Percentiles rank a stretch among this genome's conserved stretches.
phyloP scores from a whole-genome alignment of 1,140 invertebrate species.

The Aleiodes sp. region DNA sequence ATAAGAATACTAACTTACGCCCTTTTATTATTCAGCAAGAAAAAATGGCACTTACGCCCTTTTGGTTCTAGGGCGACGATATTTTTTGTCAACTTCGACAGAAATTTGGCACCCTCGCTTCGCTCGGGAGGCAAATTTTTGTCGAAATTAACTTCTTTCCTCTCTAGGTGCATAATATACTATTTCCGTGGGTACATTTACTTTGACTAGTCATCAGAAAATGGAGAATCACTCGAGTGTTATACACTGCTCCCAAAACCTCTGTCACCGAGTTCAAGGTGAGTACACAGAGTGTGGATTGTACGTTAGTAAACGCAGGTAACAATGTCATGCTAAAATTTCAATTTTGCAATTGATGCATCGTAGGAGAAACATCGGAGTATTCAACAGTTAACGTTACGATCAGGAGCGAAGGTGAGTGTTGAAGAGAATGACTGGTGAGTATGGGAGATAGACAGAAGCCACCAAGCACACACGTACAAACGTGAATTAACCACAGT shows the following conservation, averaged over 20 bases:
- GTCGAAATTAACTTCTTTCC: too few relatives aligned
- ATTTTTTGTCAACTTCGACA: too few relatives aligned
- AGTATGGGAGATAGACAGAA: conserved; percentile 47
- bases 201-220: neutral
- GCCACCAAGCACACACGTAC: conserved; percentile 46
- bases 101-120: too few relatives aligned
- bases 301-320: conserved; percentile 32
- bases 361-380: conserved; percentile 45
- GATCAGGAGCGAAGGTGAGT: neutral
- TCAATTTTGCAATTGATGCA: conserved; percentile 63
- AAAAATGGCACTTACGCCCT: too few relatives aligned
- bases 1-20: too few relatives aligned
- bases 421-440: conserved; percentile 21
- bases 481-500: conserved; percentile 33
- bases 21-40: too few relatives aligned
- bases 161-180: too few relatives aligned
- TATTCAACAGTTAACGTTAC: neutral
- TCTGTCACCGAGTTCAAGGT: neutral
- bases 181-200: too few relatives aligned
- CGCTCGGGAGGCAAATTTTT: too few relatives aligned
- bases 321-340: conserved; percentile 60
- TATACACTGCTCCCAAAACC: neutral
- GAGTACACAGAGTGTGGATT: neutral
- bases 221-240: conserved; percentile 45
- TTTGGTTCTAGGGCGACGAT: too few relatives aligned